Percentiles rank a stretch among this genome's conserved stretches.
These are phyloP conservation scores for Mirza zaza DNA, from an alignment of 2,113 vertebrate genomes.

Conservation along the genomic window DNA sequence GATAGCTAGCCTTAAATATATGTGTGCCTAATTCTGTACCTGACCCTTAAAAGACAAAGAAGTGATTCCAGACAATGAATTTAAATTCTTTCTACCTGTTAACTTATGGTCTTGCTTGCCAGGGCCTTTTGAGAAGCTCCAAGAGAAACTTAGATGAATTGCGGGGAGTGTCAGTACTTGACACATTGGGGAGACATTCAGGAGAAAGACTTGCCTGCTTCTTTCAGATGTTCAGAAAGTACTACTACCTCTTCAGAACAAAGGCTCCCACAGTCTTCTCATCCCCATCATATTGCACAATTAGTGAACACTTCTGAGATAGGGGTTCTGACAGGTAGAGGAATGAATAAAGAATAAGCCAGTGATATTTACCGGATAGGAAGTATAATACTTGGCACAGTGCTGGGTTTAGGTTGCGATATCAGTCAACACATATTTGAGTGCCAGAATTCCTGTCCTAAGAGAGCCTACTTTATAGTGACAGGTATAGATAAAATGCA, in stretches of 20 bases:
- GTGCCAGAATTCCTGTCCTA: background rate
- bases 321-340: background rate
- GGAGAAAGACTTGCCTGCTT: background rate
- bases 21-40: background rate
- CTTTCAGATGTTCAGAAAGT: background rate
- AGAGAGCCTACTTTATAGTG: background rate
- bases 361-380: background rate
- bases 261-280: background rate
- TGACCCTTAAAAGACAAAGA: background rate
- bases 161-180: background rate
- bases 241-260: background rate
- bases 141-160: background rate
- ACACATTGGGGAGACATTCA: background rate
- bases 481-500: background rate
- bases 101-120: background rate
- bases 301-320: background rate
- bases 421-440: background rate
- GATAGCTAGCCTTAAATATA: background rate
- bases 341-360: background rate
- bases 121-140: background rate
- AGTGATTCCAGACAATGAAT: background rate
- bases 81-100: background rate
- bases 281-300: background rate
- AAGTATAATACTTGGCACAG: background rate
- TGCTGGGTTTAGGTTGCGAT: background rate